Evolutionary conservation across 2,888 invertebrate genomes (phyloP).

Genomic region (Limnephilus rhombicus): DNA sequence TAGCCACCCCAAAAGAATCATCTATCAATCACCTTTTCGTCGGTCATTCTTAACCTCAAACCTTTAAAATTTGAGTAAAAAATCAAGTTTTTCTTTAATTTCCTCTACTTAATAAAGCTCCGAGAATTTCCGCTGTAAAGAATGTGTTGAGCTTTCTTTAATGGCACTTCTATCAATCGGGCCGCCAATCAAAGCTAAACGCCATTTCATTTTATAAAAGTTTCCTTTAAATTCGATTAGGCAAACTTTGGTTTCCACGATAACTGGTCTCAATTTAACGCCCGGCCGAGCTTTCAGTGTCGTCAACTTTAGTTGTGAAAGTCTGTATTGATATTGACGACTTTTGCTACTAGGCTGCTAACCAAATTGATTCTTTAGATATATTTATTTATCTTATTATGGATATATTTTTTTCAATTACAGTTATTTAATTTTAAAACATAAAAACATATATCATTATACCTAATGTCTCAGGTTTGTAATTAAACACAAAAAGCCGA

Average conservation of each 20-base stretch:
- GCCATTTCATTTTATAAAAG: conserved; percentile 5
- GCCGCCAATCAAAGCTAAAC: background rate
- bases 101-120: background rate
- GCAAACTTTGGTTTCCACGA: conserved; percentile 49
- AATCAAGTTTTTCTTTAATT: background rate
- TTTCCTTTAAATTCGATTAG: conserved; percentile 54
- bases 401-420: no score
- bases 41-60: background rate
- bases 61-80: background rate
- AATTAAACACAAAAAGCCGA: no score
- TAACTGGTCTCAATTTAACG: conserved; percentile 57
- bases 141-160: background rate
- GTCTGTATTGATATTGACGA: conserved; percentile 15
- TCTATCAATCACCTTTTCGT: background rate
- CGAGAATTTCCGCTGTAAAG: background rate
- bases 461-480: no score
- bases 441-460: no score
- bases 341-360: background rate
- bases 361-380: background rate
- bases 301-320: conserved; percentile 3
- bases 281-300: conserved; percentile 18
- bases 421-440: no score
- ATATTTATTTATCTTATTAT: no score
- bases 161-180: background rate
- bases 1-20: background rate